phyloP scores from a whole-genome alignment of 2,113 vertebrate genomes.

The Gadus macrocephalus region DNA sequence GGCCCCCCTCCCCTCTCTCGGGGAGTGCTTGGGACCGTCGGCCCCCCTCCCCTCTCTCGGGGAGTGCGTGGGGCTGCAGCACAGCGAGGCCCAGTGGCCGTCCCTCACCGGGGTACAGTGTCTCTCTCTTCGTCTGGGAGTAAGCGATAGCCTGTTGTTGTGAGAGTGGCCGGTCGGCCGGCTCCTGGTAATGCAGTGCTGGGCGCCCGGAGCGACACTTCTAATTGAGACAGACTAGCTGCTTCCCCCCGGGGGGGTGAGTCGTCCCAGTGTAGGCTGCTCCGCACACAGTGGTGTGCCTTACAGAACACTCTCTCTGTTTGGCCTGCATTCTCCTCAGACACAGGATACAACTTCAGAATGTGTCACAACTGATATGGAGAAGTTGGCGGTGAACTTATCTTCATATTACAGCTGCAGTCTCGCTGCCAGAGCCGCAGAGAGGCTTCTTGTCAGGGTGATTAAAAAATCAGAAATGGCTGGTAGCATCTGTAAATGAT shows the following conservation, averaged over 20 bases:
- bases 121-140: conserved; percentile 8
- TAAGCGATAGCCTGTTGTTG: conserved; percentile 13
- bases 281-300: conserved; percentile 11
- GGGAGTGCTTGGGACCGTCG: too few relatives aligned
- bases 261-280: background rate
- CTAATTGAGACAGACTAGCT: conserved; percentile 41
- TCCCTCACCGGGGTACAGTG: conserved; percentile 15
- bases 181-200: background rate
- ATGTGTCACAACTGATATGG: background rate
- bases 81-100: conserved; percentile 20
- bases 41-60: conserved; percentile 29
- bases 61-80: conserved; percentile 3
- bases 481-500: too few relatives aligned
- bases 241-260: conserved; percentile 30
- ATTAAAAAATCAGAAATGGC: too few relatives aligned
- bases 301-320: conserved; percentile 17
- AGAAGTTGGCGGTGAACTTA: background rate
- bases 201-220: conserved; percentile 18
- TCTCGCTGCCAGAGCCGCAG: too few relatives aligned
- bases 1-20: too few relatives aligned
- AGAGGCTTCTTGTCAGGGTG: too few relatives aligned
- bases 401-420: background rate
- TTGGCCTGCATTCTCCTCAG: background rate
- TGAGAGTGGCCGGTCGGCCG: background rate
- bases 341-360: background rate